Conservation (phyloP, 2,888 invertebrate genomes). For the Halocaridina rubra region DNA sequence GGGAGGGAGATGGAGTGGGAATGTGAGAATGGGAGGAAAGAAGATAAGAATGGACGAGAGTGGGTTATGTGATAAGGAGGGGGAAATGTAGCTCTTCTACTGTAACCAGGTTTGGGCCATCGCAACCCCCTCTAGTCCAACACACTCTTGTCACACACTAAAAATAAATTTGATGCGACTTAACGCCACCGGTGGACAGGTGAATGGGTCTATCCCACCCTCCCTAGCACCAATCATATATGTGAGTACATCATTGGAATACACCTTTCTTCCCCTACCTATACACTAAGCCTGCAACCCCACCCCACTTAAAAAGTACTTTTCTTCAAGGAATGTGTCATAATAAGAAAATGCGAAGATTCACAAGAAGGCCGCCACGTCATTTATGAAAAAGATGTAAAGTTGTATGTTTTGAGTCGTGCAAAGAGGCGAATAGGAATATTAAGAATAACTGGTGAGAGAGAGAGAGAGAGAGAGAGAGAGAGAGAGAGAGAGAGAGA, state of each 20-base stretch:
- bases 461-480: conserved; percentile 11
- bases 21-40: neutral
- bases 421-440: neutral
- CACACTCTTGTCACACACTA: neutral
- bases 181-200: neutral
- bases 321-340: too few species aligned
- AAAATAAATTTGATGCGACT: neutral
- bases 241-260: too few species aligned
- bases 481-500: neutral
- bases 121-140: neutral
- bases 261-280: too few species aligned
- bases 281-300: too few species aligned
- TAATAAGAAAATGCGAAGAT: neutral
- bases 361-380: neutral
- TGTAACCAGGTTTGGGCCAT: neutral
- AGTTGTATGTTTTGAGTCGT: neutral
- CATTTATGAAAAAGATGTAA: neutral
- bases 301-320: too few species aligned
- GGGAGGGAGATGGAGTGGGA: neutral
- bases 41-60: too few species aligned
- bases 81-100: neutral
- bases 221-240: too few species aligned
- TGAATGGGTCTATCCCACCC: neutral
- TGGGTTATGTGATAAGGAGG: neutral
- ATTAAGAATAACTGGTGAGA: neutral